phyloP scores from a whole-genome alignment of 2,797 vertebrate genomes.

The Sus cebifrons region DNA sequence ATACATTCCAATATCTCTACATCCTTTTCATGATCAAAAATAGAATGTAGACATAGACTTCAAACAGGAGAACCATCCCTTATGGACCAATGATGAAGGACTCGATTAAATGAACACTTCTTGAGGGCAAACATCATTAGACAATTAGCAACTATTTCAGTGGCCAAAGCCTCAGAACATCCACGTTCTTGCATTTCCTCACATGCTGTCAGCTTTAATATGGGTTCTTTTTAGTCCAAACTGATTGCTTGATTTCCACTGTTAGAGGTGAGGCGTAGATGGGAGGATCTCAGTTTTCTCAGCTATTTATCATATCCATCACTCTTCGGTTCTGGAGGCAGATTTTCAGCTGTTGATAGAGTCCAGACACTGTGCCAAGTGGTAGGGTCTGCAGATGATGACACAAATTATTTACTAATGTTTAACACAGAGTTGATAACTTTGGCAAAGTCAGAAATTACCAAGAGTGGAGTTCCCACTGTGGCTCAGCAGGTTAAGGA shows the following conservation, averaged over 20 bases:
- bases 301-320: neutral
- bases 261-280: neutral
- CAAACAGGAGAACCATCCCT: neutral
- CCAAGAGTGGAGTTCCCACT: neutral
- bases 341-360: neutral
- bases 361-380: too few relatives aligned
- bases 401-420: neutral
- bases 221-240: neutral
- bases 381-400: neutral
- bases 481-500: too few relatives aligned
- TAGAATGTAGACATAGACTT: neutral
- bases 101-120: neutral
- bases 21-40: neutral
- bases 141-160: neutral
- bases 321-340: neutral
- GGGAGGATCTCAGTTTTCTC: neutral
- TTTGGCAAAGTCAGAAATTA: neutral
- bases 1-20: neutral
- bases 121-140: neutral
- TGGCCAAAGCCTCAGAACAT: neutral
- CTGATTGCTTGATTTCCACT: neutral
- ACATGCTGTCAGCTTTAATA: neutral
- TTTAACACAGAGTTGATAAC: neutral
- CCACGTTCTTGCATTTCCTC: neutral
- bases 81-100: neutral